Conservation (phyloP, 2,888 invertebrate genomes). For the Papilio elwesi region DNA sequence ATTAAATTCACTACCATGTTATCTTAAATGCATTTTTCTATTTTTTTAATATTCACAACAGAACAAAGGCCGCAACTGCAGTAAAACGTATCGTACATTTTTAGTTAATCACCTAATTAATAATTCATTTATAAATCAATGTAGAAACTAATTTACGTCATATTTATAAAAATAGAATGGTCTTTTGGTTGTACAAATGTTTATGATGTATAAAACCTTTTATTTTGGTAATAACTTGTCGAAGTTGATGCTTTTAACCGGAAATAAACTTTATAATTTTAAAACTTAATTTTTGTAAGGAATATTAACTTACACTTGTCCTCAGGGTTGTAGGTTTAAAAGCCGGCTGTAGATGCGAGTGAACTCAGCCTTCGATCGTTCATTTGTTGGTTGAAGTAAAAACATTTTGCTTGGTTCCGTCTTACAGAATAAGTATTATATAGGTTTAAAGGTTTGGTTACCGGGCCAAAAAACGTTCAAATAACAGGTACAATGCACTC, state of each 20-base stretch:
- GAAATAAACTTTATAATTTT: constrained; percentile 1
- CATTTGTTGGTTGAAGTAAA: too few species aligned
- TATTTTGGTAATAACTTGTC: neutral
- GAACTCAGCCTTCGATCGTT: too few species aligned
- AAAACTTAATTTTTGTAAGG: neutral
- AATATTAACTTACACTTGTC: neutral
- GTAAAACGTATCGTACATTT: constrained; percentile 18
- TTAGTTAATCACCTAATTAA: neutral
- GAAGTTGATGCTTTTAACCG: neutral
- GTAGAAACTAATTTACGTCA: neutral
- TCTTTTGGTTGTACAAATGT: neutral
- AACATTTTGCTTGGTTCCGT: too few species aligned
- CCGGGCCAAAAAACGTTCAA: too few species aligned
- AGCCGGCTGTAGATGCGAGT: too few species aligned
- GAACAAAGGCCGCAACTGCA: constrained; percentile 18
- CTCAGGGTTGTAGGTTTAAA: neutral
- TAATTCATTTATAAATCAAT: constrained; percentile 12
- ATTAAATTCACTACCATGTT: constrained; percentile 18
- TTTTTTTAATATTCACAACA: constrained; percentile 16
- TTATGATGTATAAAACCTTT: neutral
- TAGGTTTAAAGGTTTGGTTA: too few species aligned
- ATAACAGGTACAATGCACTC: too few species aligned
- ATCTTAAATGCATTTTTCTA: neutral
- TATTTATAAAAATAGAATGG: neutral
- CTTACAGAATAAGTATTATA: too few species aligned